Base-by-base conservation (phyloP, 1,140 invertebrate species). In the Theocolax elegans region DNA sequence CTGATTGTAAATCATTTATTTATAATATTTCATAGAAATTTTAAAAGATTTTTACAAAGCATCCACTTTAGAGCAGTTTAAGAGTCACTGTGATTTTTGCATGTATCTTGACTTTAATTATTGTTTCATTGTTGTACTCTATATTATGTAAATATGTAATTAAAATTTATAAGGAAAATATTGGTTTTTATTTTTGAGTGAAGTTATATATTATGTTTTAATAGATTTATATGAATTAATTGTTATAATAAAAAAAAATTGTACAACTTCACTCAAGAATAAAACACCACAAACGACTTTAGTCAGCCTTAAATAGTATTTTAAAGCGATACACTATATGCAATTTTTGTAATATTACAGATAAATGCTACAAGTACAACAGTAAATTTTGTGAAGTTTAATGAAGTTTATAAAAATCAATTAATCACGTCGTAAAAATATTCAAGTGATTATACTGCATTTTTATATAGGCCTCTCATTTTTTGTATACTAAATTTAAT, bases 351-450 rank as follows among this genome's bases (percentile, higher is more conserved):
- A 58, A 67, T 67, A 46, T 21, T 67, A 29, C n/a, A 44, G 27
- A 58, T 48, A 67, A 29, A 46, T 67, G 35, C 27, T 40, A 66
- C 29, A 44, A 40, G 23, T 15, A 12, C 2, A 9, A 25, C n/a
- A 65, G 19, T 17, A 54, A 65, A 54, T 54, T 65, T 65, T 65
- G 38, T 44, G n/a, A n/a, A n/a, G n/a, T n/a, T n/a, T n/a, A n/a
- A n/a, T n/a, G n/a, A n/a, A n/a, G n/a, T n/a, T n/a, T n/a, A n/a
- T n/a, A n/a, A n/a, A n/a, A n/a, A n/a, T n/a, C n/a, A n/a, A n/a
- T n/a, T n/a, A n/a, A n/a, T n/a, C n/a, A n/a, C n/a, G n/a, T n/a
- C n/a, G n/a, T n/a, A n/a, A n/a, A n/a, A n/a, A n/a, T 17, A 21
- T 23, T 53, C 23, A 29, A 17, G 25, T 17, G 10, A n/a, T 27